Percentiles rank a stretch among this genome's conserved stretches.
Evolutionary conservation across 2,113 vertebrate genomes (phyloP).

Genomic region (Anseranas semipalmata): DNA sequence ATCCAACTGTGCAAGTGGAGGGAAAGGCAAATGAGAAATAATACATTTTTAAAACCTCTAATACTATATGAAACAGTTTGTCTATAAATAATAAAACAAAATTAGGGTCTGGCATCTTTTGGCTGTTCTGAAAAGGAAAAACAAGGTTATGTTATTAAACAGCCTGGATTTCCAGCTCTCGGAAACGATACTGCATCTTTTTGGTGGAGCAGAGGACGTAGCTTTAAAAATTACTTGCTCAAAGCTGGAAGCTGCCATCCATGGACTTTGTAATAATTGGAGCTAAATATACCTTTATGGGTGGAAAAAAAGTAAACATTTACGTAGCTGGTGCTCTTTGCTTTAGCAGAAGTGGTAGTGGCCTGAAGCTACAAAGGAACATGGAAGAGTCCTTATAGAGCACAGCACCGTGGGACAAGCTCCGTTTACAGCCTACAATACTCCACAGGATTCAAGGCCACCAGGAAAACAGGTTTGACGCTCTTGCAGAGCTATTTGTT

Average conservation of each 20-base stretch:
- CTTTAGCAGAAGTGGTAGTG: not conserved
- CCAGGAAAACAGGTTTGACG: not conserved
- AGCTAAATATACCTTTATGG: not conserved
- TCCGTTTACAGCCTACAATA: not conserved
- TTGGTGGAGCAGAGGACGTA: not conserved
- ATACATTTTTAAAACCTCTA: conserved; percentile 59
- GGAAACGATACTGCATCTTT: not conserved
- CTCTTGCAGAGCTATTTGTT: not conserved
- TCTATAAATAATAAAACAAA: conserved; percentile 61
- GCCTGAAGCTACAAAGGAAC: not conserved
- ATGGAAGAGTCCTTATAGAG: not conserved
- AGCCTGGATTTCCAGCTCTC: conserved; percentile 11
- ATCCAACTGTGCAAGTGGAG: conserved; percentile 49
- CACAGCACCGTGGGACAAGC: not conserved
- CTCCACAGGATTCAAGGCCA: not conserved
- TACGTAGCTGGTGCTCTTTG: not conserved
- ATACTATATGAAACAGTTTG: conserved; percentile 25
- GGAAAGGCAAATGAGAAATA: conserved; percentile 44
- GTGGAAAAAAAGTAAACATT: not conserved
- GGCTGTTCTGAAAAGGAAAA: not conserved
- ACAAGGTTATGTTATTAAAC: not conserved
- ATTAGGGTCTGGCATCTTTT: conserved; percentile 7
- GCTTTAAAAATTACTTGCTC: conserved; percentile 2
- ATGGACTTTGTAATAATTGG: not conserved
- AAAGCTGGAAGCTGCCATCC: not conserved